Evolutionary conservation across 2,888 invertebrate genomes (phyloP), one percentile per base, ranked within the genome.

Genomic region (Bellardia pandia): DNA sequence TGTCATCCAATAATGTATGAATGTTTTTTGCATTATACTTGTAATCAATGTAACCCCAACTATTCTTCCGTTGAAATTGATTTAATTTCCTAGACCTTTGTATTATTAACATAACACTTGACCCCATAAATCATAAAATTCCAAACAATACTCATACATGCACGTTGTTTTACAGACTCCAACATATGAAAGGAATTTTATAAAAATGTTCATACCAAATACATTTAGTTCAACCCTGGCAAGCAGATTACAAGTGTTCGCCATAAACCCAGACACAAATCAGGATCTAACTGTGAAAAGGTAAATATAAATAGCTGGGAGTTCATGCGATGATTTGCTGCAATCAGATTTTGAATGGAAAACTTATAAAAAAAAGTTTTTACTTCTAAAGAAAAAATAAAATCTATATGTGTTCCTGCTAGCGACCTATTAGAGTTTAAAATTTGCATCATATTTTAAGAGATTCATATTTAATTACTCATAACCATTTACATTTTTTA

Each of bases 41-140:
- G 83, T 83, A 88, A 88, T 89, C 71, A 78, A 75, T 82, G 66
- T 68, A 83, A 74, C 76, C 83, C 85, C 23, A 56, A 88, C 90
- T 64, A 90, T 77, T n/a, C 90, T 91, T 92, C 91, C 92, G 91
- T 91, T 91, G 88, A 92, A 91, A 91, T 90, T 92, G 91, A 92
- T 92, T 92, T 91, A 91, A 91, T 91, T 91, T 91, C 90, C 90
- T 78, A 87, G 87, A 87, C 81, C 87, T 90, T 83, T 77, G 64
- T 77, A 64, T 83, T 91, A 91, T 92, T 91, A 92, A 91, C 90
- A 90, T 91, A 91, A 91, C 90, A 81, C 78, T 75, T 86, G 87
- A 88, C 83, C 88, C 64, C 86, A 86, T 88, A 88, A 88, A 86
- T 86, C 86, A 87, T 87, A 87, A 86, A 85, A 82, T 78, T 82